These are phyloP conservation scores for Nansenia antarctica DNA, from an alignment of 2,113 vertebrate species.

Conservation along the genomic window DNA sequence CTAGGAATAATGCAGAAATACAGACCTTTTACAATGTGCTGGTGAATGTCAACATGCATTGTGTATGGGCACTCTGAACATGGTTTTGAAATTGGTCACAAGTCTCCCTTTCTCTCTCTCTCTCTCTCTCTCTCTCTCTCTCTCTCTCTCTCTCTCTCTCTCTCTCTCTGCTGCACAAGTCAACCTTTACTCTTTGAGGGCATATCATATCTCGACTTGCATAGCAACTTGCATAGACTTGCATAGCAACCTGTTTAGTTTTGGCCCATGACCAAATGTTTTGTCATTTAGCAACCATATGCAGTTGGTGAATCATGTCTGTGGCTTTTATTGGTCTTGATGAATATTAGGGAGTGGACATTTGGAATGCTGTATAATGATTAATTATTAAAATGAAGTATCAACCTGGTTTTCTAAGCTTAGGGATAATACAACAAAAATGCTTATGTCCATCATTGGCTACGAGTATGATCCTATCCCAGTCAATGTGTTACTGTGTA, in stretches of 20 bases:
- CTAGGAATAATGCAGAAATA: background rate
- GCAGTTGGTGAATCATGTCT: background rate
- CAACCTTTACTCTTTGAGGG: background rate
- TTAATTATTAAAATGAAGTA: background rate
- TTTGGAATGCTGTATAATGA: background rate
- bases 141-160: background rate
- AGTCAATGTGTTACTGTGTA: no score
- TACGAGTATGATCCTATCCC: no score
- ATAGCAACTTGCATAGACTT: no score
- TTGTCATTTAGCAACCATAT: background rate
- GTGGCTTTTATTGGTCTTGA: background rate
- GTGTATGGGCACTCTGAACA: background rate
- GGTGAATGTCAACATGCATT: background rate
- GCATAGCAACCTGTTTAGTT: constrained; percentile 5
- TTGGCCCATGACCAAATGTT: background rate
- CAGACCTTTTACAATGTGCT: background rate
- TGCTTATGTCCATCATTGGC: no score
- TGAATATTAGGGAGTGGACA: background rate
- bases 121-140: background rate
- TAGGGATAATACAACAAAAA: background rate
- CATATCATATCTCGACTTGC: background rate
- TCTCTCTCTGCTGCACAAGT: background rate
- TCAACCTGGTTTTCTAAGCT: background rate
- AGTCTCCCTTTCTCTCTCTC: background rate
- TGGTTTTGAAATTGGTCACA: no score